phyloP scores from a whole-genome alignment of 2,888 invertebrate species.

The Lepidochitona cinerea region DNA sequence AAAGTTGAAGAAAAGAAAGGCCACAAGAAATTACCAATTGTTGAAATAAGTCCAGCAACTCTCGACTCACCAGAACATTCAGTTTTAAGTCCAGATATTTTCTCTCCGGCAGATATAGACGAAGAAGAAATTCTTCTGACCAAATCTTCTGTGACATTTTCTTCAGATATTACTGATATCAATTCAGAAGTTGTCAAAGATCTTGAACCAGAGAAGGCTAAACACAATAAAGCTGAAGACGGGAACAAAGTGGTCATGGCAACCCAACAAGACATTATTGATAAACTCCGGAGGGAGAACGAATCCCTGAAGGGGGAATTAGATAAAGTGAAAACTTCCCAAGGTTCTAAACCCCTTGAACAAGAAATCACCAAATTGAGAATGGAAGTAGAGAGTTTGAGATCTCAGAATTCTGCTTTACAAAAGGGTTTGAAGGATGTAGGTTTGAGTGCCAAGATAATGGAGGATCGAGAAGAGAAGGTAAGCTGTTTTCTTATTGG shows the following conservation, averaged over 20 bases:
- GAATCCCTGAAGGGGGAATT: neutral
- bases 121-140: no score
- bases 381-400: neutral
- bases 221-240: no score
- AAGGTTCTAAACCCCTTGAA: neutral
- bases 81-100: no score
- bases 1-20: no score
- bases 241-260: neutral
- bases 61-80: no score
- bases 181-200: neutral
- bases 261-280: neutral
- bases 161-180: no score
- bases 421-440: neutral
- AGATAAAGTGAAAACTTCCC: neutral
- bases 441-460: neutral
- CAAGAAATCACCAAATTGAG: neutral
- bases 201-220: neutral
- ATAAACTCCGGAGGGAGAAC: neutral
- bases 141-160: no score
- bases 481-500: no score
- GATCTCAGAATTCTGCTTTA: neutral
- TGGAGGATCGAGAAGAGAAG: neutral
- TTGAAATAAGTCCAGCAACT: no score
- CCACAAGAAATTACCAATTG: no score
- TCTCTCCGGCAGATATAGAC: no score